Evolutionary conservation across 2,888 invertebrate genomes (phyloP).

Genomic region (Megalurothrips usitatus): DNA sequence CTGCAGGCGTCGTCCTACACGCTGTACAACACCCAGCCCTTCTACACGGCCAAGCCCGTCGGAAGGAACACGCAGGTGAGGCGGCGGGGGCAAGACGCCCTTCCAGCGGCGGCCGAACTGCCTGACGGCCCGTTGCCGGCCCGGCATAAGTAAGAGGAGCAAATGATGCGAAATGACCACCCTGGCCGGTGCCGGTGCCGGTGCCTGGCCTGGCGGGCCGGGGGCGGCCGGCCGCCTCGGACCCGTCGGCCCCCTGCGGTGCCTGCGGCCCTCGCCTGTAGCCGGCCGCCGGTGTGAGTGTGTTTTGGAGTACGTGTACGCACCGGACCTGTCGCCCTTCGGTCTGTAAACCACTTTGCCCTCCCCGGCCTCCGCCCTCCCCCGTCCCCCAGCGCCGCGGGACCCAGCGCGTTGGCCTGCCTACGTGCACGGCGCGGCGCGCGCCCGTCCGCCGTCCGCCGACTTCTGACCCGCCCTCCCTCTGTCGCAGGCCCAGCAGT

Average conservation of each 20-base stretch:
- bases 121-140: too few relatives aligned
- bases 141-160: neutral
- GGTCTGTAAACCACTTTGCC: neutral
- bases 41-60: slow-evolving; percentile 11
- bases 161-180: neutral
- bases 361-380: neutral
- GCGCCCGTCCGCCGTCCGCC: too few relatives aligned
- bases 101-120: neutral
- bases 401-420: too few relatives aligned
- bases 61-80: slow-evolving; percentile 3
- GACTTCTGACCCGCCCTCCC: too few relatives aligned
- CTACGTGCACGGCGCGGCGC: too few relatives aligned
- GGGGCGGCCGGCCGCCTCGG: too few relatives aligned
- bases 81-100: neutral
- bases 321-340: slow-evolving; percentile 5
- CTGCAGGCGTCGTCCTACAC: slow-evolving; percentile 17
- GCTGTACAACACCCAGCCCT: slow-evolving; percentile 8
- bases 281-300: too few relatives aligned
- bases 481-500: slow-evolving; percentile 11
- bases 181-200: neutral
- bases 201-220: too few relatives aligned
- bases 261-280: neutral
- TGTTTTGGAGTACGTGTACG: too few relatives aligned
- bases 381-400: neutral
- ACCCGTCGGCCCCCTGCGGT: neutral